Evolutionary conservation across 2,113 vertebrate genomes (phyloP).

Genomic region (Chelonoidis abingdonii): DNA sequence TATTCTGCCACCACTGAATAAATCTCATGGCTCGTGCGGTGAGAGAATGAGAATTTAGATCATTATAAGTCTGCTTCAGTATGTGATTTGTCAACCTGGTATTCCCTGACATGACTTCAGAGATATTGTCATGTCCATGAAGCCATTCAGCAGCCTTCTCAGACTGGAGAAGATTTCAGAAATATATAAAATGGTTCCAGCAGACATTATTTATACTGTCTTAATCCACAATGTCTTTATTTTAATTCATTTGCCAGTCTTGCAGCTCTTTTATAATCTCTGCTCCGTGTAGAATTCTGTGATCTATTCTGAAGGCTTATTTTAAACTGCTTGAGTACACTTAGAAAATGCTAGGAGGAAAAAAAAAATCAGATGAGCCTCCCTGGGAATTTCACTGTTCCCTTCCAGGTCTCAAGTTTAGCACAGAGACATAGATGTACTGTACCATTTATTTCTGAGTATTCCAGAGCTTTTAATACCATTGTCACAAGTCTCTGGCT

Average conservation of each 20-base stretch:
- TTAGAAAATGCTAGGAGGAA: background rate
- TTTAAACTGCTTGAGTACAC: conserved; percentile 31
- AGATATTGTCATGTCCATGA: background rate
- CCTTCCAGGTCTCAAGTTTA: background rate
- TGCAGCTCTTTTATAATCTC: conserved; percentile 31
- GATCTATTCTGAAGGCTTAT: conserved; percentile 44
- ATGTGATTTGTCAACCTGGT: background rate
- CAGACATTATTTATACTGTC: background rate
- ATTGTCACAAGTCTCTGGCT: background rate
- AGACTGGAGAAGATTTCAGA: background rate
- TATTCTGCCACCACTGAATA: background rate
- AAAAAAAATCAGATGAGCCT: background rate
- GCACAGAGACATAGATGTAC: background rate
- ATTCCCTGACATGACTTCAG: background rate
- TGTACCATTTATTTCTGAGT: background rate
- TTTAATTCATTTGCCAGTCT: conserved; percentile 12
- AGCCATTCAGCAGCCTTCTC: background rate
- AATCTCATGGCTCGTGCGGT: background rate
- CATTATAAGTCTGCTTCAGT: background rate
- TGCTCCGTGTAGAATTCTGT: background rate
- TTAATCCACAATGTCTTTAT: conserved; percentile 38
- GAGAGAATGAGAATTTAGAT: background rate
- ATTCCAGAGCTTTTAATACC: background rate
- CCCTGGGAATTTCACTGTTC: background rate
- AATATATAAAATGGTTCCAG: background rate